These are phyloP conservation scores for Passer montanus DNA, from an alignment of 2,113 vertebrate genomes.

Conservation along the genomic window DNA sequence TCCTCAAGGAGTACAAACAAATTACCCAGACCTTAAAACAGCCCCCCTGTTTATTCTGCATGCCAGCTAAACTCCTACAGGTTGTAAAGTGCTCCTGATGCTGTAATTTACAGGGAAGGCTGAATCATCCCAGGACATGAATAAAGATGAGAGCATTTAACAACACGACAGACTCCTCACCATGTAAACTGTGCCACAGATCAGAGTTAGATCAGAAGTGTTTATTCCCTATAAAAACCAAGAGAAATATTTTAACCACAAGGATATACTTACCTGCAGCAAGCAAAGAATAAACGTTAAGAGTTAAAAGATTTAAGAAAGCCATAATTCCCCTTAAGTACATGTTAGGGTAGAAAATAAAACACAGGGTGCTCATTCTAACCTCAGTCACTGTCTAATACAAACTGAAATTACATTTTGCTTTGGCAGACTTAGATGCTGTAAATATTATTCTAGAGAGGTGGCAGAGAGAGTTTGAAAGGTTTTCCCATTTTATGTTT, in stretches of 20 bases:
- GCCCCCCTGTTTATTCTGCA: background rate
- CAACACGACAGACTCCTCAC: background rate
- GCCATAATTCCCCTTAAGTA: slow-evolving; percentile 3
- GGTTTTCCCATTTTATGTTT: background rate
- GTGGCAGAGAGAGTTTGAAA: background rate
- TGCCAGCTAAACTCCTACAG: background rate
- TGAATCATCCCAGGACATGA: background rate
- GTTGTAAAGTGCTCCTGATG: background rate
- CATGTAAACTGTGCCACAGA: background rate
- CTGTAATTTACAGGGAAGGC: background rate
- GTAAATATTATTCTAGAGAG: background rate
- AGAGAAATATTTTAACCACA: background rate
- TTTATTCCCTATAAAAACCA: background rate
- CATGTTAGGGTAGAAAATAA: background rate
- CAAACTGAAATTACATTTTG: background rate
- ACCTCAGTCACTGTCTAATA: background rate
- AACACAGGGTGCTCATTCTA: background rate
- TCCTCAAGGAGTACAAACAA: accelerated
- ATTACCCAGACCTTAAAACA: background rate
- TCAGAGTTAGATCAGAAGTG: background rate
- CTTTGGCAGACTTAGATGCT: background rate
- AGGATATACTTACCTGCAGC: background rate
- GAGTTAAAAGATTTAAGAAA: background rate
- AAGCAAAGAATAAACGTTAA: background rate
- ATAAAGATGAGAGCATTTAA: slow-evolving; percentile 42